A percentile compares a stretch with the other conserved stretches of the same genome.
These are phyloP conservation scores for Gambusia yucatana DNA, from an alignment of 2,797 vertebrate genomes.

Conservation along the genomic window DNA sequence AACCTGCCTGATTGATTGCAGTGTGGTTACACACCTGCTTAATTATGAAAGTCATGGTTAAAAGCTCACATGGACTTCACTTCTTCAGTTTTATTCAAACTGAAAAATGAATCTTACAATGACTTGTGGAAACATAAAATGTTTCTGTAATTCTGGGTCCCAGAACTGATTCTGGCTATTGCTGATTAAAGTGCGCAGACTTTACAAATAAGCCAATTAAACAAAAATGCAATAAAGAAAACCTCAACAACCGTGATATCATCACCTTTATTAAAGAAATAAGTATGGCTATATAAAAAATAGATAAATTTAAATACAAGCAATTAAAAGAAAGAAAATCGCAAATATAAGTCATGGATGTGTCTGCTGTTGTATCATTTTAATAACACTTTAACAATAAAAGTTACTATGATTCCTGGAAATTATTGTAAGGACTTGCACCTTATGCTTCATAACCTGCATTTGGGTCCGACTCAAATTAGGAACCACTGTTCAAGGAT, in stretches of 20 bases:
- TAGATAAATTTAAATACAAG: no score
- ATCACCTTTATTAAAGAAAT: no score
- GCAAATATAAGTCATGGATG: background rate
- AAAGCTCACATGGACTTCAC: slow-evolving; percentile 1
- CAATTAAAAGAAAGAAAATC: no score
- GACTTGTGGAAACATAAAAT: background rate
- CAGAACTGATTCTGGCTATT: background rate
- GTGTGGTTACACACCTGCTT: slow-evolving; percentile 20
- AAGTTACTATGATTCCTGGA: background rate
- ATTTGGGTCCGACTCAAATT: background rate
- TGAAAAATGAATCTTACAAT: background rate
- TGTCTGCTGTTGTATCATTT: background rate
- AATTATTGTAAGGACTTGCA: background rate
- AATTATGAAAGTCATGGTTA: slow-evolving; percentile 10
- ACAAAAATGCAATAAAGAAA: background rate
- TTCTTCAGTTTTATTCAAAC: background rate
- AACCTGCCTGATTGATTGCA: slow-evolving; percentile 51
- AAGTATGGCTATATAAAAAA: no score
- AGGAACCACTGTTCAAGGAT: background rate
- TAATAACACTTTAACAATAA: background rate
- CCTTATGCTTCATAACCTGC: background rate
- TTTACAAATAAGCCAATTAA: background rate
- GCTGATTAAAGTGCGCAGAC: background rate
- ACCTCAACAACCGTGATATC: background rate
- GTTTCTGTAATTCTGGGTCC: background rate